Evolutionary conservation across 2,797 vertebrate species (phyloP).

Genomic region (Rhinophrynus dorsalis): DNA sequence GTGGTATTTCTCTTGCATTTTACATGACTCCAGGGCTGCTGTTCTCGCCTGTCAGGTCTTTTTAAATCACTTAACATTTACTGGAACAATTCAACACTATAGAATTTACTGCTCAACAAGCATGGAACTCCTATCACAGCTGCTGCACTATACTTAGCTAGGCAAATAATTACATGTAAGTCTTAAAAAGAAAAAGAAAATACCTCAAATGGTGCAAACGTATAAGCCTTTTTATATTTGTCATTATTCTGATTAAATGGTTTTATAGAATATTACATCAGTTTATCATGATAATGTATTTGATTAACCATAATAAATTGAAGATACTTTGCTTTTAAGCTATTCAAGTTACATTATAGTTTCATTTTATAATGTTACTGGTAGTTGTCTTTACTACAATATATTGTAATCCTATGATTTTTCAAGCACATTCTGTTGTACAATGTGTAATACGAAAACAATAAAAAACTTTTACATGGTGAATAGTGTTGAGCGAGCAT

Average conservation of each 20-base stretch:
- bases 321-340: background rate
- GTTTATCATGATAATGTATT: background rate
- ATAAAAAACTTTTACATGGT: no score
- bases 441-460: no score
- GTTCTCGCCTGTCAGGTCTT: constrained; percentile 91
- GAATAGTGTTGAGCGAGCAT: no score
- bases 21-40: constrained; percentile 89
- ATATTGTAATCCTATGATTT: background rate
- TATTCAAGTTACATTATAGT: background rate
- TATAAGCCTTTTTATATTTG: background rate
- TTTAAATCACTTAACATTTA: constrained; percentile 87
- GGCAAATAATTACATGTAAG: constrained; percentile 43
- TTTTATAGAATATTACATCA: background rate
- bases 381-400: background rate
- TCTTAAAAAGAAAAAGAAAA: background rate
- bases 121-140: constrained; percentile 63
- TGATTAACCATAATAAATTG: no score
- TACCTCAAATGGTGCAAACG: background rate
- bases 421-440: no score
- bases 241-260: background rate
- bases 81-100: constrained; percentile 80
- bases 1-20: constrained; percentile 89
- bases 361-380: background rate
- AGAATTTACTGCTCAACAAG: constrained; percentile 76
- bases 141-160: constrained; percentile 62